Percentiles rank a stretch among this genome's conserved stretches.
Conservation (phyloP, 2,113 vertebrate genomes). For the Odocoileus hemionus region DNA sequence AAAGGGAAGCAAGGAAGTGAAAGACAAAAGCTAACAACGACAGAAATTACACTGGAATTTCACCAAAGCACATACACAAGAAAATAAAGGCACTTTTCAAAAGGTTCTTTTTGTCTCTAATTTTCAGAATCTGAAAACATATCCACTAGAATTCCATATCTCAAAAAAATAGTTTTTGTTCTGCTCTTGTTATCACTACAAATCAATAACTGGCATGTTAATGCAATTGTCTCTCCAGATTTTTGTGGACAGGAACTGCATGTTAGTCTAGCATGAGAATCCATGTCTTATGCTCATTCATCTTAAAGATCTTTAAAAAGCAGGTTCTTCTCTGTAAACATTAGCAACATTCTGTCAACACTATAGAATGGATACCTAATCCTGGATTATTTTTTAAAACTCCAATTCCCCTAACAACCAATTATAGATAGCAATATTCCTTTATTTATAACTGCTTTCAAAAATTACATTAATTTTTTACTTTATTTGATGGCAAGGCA, state of each 20-base stretch:
- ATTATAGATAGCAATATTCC: background rate
- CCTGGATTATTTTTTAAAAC: background rate
- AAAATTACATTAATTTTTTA: background rate
- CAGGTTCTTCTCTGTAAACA: background rate
- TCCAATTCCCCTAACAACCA: background rate
- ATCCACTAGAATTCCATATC: background rate
- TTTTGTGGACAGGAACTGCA: background rate
- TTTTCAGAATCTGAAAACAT: background rate
- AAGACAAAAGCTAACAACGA: background rate
- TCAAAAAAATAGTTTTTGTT: background rate
- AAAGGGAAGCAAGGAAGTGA: background rate
- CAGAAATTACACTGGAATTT: background rate
- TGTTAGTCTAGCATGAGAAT: background rate
- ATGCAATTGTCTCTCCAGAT: too few species aligned
- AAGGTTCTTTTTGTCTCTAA: background rate
- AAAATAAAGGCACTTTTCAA: background rate
- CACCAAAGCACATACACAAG: background rate
- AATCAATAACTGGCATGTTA: background rate
- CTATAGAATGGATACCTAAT: background rate
- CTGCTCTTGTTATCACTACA: background rate
- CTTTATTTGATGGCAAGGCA: background rate
- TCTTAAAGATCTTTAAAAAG: background rate
- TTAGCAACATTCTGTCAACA: background rate
- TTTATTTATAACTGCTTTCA: background rate
- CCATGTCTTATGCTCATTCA: background rate